Conservation (phyloP, 2,797 vertebrate species). For the Rhadinocentrus ornatus region DNA sequence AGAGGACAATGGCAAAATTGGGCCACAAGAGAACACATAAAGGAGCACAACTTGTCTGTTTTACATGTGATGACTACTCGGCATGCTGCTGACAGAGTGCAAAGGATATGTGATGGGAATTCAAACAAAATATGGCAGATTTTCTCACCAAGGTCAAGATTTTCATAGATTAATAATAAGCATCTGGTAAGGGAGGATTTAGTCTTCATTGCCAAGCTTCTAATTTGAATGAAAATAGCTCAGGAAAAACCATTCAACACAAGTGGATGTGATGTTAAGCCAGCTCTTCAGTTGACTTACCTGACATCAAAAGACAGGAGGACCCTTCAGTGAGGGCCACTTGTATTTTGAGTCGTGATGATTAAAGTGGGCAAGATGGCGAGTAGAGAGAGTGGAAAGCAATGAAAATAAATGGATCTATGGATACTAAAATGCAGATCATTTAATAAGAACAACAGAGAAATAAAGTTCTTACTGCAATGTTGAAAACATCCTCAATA, state of each 20-base stretch:
- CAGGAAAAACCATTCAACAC: constrained; percentile 47
- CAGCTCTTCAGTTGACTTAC: constrained; percentile 53
- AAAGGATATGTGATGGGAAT: constrained; percentile 23
- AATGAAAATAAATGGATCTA: constrained; percentile 12
- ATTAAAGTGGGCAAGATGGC: constrained; percentile 44
- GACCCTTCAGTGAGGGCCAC: constrained; percentile 55
- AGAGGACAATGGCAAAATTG: constrained; percentile 45
- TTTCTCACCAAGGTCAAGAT: not conserved
- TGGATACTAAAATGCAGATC: constrained; percentile 2
- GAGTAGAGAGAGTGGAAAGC: constrained; percentile 13
- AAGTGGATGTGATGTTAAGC: constrained; percentile 56
- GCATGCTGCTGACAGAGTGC: constrained; percentile 31
- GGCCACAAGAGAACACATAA: constrained; percentile 20
- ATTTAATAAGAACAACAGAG: not conserved
- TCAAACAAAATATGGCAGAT: not conserved
- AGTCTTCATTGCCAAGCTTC: constrained; percentile 23
- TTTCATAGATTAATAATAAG: constrained; percentile 36
- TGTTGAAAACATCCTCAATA: not conserved
- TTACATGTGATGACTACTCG: constrained; percentile 29
- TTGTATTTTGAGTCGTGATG: constrained; percentile 60
- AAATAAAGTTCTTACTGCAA: not conserved
- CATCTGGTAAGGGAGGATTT: constrained; percentile 39
- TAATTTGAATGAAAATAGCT: constrained; percentile 48
- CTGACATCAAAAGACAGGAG: constrained; percentile 64
- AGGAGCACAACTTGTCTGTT: constrained; percentile 29